Evolutionary conservation across 64 coral and sea anemone species (phyloP).

Genomic region (Hydrozoanthus tunicans): DNA sequence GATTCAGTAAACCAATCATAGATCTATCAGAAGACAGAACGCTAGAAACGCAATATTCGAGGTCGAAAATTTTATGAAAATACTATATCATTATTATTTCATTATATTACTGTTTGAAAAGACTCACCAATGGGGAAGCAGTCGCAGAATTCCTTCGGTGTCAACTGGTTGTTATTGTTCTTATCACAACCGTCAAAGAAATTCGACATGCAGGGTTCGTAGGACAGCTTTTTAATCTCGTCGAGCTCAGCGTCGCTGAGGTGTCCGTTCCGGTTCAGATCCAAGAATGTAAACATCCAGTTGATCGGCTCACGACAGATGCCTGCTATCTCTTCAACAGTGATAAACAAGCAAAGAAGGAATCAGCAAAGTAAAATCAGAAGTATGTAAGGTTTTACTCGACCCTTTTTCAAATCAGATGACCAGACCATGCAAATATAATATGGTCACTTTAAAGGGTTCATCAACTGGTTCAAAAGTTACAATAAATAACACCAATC

Average conservation of each 20-base stretch:
- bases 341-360: neutral
- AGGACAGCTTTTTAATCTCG: conserved; percentile 57
- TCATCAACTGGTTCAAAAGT: too few relatives aligned
- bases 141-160: conserved; percentile 64
- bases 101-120: too few relatives aligned
- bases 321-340: conserved; percentile 21
- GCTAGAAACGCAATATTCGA: neutral
- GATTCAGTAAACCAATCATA: too few relatives aligned
- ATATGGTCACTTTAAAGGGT: too few relatives aligned
- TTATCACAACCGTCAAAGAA: conserved; percentile 78
- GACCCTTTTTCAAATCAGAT: too few relatives aligned
- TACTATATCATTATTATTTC: neutral
- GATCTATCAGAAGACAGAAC: too few relatives aligned
- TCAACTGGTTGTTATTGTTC: conserved; percentile 69
- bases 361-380: neutral
- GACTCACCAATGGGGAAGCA: conserved; percentile 80
- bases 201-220: conserved; percentile 70
- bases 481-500: too few relatives aligned
- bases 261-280: conserved; percentile 59
- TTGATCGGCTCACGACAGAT: conserved; percentile 76
- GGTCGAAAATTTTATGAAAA: neutral
- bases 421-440: too few relatives aligned
- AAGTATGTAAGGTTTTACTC: too few relatives aligned
- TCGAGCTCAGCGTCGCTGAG: conserved; percentile 56
- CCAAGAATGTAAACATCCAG: conserved; percentile 76